Evolutionary conservation across 2,113 vertebrate species (phyloP), one percentile per base, ranked within the genome.

Genomic region (Bos javanicus): DNA sequence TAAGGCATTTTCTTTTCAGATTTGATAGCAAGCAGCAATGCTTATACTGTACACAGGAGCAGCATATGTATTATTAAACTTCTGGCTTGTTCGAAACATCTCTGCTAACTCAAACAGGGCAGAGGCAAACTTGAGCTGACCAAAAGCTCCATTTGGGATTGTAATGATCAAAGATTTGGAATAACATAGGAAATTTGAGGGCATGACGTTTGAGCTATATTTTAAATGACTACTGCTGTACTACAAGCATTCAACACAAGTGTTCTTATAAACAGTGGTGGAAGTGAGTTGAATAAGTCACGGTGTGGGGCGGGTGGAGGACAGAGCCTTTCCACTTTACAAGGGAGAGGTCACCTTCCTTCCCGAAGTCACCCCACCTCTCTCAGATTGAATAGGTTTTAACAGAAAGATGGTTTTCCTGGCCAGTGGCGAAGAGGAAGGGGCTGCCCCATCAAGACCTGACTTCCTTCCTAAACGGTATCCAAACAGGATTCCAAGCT

Each of bases 171-270:
- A 96, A 97, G 96, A 97, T 98, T 97, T 97, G 98, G 98, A 97
- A 98, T 94, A 98, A 96, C 90, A 0, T 74, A 98, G 97, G 92
- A 98, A 98, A 98, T 97, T 50, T 94, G 96, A 95, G 94, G 97
- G 84, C 97, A 93, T 97, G 98, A 98, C 98, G 98, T 97, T 81
- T 95, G 95, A 97, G 98, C 97, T 97, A 97, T 98, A 98, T 99
- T 99, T 99, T 98, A 98, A 98, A 97, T 0, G 46, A 98, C 96
- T 98, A 98, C 97, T 97, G 97, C 98, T 98, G 98, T 97, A 97
- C 78, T 78, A 94, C 87, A 91, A 74, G 62, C 90, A 94, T 97
- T 97, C 97, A 97, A 83, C 98, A 97, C 85, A 98, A 97, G 94
- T 48, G 76, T 94, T 98, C 98, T 36, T 87, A 98, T 96, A 98